These are phyloP conservation scores for Sebastes vulpes DNA, from an alignment of 2,797 vertebrate species.

Conservation along the genomic window DNA sequence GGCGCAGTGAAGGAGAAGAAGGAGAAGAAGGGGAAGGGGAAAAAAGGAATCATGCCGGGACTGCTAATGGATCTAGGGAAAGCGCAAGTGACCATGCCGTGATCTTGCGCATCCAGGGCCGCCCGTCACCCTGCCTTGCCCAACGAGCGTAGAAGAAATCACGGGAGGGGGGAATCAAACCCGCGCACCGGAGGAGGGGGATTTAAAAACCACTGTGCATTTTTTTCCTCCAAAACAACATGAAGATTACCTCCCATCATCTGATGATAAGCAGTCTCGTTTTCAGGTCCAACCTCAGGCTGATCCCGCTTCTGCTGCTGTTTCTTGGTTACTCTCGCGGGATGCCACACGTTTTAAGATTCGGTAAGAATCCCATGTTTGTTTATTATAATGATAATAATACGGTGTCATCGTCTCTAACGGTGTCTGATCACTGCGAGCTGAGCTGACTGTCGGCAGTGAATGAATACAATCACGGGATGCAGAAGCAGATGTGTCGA, in stretches of 20 bases:
- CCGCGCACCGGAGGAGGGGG: conserved; percentile 69
- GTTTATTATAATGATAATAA: conserved; percentile 1
- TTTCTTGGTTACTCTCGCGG: conserved; percentile 95
- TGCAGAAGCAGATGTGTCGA: background rate
- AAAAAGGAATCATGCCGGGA: conserved; percentile 90
- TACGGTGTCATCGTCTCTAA: background rate
- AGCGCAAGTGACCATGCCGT: conserved; percentile 96
- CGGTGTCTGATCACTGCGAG: background rate
- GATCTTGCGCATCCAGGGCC: conserved; percentile 90
- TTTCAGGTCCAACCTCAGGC: conserved; percentile 92
- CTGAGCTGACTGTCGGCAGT: background rate
- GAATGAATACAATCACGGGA: background rate
- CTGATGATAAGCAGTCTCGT: conserved; percentile 92
- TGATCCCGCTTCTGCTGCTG: conserved; percentile 92
- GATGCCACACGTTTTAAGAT: conserved; percentile 98
- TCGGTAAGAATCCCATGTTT: conserved; percentile 89
- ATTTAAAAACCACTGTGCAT: conserved; percentile 83
- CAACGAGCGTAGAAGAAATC: conserved; percentile 86
- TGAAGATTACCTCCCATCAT: conserved; percentile 93
- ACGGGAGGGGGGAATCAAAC: conserved; percentile 85
- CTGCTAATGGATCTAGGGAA: conserved; percentile 93
- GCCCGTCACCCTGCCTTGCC: conserved; percentile 87
- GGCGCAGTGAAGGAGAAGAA: conserved; percentile 90
- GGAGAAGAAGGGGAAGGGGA: conserved; percentile 72
- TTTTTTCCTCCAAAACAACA: conserved; percentile 89